Base-by-base conservation (phyloP, 1,140 invertebrate genomes). In the Manduca sexta region DNA sequence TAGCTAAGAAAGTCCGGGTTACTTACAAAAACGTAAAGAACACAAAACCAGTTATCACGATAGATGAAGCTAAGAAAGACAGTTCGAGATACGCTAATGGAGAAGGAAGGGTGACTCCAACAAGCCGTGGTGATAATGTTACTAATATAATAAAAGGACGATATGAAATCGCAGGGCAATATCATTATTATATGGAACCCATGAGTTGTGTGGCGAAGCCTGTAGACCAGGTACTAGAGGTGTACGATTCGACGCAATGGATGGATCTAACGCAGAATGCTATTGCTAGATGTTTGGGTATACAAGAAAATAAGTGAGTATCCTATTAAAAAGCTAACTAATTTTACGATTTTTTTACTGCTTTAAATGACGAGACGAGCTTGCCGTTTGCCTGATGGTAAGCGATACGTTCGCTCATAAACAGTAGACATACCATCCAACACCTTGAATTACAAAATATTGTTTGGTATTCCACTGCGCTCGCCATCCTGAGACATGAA, bases 1-100 rank as follows among this genome's bases (percentile, higher is more conserved):
- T 91, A 3, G 89, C 90, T 0, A 88, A 89, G 45, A 83, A 89
- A 67, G 91, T 96, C 1, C 88, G 91, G 73, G 86, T 95, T 10
- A 88, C 87, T 6, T 94, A 95, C 41, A 75, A 73, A 59, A 87
- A 84, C 54, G 64, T 71, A 0, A 63, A 45, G 1, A 60, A 47
- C n/a, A 38, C 51, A 31, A 13, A 56, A 3, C 81, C 85, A 11
- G 64, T 87, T 6, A 47, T 86, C 1, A 78, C 71, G 2, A 79
- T 86, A 18, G 64, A 79, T 50, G 56, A 78, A 17, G 85, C 73
- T 0, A 73, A 74, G 31, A 66, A 63, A 39, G 74, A 76, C 15
- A 70, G 53, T 35, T 63, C 60, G 1, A 74, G 80, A 59, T 57
- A 72, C 30, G 41, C 64, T 3, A 33, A 55, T 8, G 64, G 73